Evolutionary conservation across 2,113 vertebrate genomes (phyloP), one percentile per base, ranked within the genome.

Genomic region (Hemibagrus wyckioides): DNA sequence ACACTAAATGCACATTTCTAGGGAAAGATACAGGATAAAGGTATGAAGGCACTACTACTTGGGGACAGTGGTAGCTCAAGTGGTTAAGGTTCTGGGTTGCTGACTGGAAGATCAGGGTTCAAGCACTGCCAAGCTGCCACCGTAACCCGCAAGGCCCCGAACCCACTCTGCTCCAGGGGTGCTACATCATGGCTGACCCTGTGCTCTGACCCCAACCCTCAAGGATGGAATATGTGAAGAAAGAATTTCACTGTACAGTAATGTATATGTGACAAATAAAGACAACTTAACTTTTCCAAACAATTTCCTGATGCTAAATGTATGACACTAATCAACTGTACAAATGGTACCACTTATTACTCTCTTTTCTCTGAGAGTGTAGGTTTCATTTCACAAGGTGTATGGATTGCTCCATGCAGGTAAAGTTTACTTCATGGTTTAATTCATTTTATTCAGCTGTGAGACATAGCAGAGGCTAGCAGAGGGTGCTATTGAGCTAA

Each of bases 401-500:
- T 13, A 13, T 63, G 61, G 10, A 63, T 8, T n/a, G 25, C 28
- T 63, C 61, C 0, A 30, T 11, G 11, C 13, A 21, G 2, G 17
- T 69, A 8, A 69, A 41, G 15, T 73, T 73, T 23, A 21, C 6
- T 48, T 14, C 5, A 36, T 17, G 5, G n/a, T 30, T 44, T 48
- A 3, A 8, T 11, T 41, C 0, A 23, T 23, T n/a, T 50, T 6
- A 17, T 3, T 80, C 8, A 80, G 77, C 6, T 56, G 50, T 56
- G 15, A 54, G 3, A 21, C 30, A 21, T 11, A 56, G 6, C 15
- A 23, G 4, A 11, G 19, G 9, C 7, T 57, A 36, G 25, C 85
- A 85, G 89, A 89, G 77, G 87, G 82, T 21, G 87, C 87, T 82
- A 67, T 85, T 59, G 77, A 82, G 77, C 67, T 63, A 67, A 25